These are phyloP conservation scores for Battus philenor DNA, from an alignment of 1,140 invertebrate genomes.

Conservation along the genomic window DNA sequence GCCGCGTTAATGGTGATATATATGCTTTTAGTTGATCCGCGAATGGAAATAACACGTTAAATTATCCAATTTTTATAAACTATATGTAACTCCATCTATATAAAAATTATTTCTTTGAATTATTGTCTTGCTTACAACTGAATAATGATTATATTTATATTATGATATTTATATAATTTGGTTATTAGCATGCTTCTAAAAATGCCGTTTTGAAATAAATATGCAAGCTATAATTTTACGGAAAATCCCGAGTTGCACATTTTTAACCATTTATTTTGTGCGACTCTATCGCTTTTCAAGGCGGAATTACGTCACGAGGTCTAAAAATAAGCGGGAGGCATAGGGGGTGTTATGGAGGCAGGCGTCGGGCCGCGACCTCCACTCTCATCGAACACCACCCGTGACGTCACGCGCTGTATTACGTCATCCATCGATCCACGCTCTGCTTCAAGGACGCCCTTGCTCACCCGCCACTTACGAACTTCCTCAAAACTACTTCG, in stretches of 20 bases:
- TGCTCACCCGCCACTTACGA: slow-evolving; percentile 40
- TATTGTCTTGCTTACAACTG: slow-evolving; percentile 4
- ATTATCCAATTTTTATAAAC: too few species aligned
- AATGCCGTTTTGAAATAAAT: slow-evolving; percentile 6
- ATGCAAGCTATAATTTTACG: slow-evolving; percentile 7
- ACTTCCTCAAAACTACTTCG: slow-evolving; percentile 39
- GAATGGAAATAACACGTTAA: too few species aligned
- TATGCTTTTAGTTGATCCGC: too few species aligned
- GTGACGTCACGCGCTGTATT: slow-evolving; percentile 56
- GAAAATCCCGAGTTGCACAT: slow-evolving; percentile 29
- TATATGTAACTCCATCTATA: too few species aligned
- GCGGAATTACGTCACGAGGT: slow-evolving; percentile 59
- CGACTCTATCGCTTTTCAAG: slow-evolving; percentile 41
- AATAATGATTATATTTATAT: slow-evolving; percentile 1
- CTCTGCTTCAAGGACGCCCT: slow-evolving; percentile 65
- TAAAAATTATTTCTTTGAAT: too few species aligned
- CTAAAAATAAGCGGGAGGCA: slow-evolving; percentile 64
- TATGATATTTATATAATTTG: slow-evolving; percentile 10
- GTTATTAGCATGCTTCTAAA: slow-evolving; percentile 9
- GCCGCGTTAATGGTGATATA: too few species aligned
- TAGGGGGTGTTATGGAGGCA: slow-evolving; percentile 35
- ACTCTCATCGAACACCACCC: slow-evolving; percentile 46
- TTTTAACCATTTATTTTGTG: slow-evolving; percentile 43
- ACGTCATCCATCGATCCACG: slow-evolving; percentile 68
- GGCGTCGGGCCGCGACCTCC: slow-evolving; percentile 42